A percentile compares a stretch with the other conserved stretches of the same genome.
Evolutionary conservation across 2,888 invertebrate genomes (phyloP).

Genomic region (Caenorhabditis zanzibari): DNA sequence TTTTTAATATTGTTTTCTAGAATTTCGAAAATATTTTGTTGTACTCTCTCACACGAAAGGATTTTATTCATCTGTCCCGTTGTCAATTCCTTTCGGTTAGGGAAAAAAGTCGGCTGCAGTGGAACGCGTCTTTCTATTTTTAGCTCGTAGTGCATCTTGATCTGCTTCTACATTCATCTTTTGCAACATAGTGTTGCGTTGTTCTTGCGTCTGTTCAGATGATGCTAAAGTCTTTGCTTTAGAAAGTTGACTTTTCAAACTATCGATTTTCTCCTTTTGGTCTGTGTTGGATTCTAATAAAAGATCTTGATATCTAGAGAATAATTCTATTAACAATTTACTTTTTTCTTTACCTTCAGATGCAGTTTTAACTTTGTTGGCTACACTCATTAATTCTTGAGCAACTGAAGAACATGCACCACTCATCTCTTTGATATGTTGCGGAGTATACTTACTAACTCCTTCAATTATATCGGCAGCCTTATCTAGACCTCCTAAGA

Average conservation of each 20-base stretch:
- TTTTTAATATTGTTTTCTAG: neutral
- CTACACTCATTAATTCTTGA: neutral
- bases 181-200: neutral
- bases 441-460: neutral
- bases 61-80: neutral
- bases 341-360: neutral
- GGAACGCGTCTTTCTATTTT: neutral
- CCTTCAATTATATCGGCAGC: slow-evolving; percentile 3
- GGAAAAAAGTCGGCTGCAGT: neutral
- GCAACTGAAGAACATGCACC: neutral
- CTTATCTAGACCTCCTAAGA: neutral
- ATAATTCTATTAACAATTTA: neutral
- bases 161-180: neutral
- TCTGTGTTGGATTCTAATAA: neutral
- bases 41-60: neutral
- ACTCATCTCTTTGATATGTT: neutral
- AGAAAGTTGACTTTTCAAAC: neutral
- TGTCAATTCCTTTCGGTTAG: neutral
- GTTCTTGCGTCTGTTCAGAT: neutral
- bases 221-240: neutral
- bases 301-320: slow-evolving; percentile 2
- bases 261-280: neutral
- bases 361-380: neutral
- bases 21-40: neutral
- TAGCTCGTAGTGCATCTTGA: neutral